Evolutionary conservation across 2,113 vertebrate genomes (phyloP), one percentile per base, ranked within the genome.

Genomic region (Ploceus nigricollis): DNA sequence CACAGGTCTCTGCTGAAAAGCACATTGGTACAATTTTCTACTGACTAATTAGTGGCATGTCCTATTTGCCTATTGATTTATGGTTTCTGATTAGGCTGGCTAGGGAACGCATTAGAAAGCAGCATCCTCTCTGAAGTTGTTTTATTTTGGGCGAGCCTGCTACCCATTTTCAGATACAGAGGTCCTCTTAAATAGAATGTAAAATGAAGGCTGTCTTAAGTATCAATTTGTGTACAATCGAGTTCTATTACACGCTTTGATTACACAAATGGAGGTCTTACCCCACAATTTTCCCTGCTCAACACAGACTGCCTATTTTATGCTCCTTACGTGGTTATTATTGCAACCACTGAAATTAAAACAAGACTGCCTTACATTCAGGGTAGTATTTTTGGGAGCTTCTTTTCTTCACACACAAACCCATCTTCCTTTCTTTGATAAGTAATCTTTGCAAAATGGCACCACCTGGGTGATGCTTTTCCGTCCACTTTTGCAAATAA

Each of bases 301-400:
- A 94, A 54, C 77, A 75, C 82, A 82, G 84, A 96, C 87, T 96
- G 96, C 87, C 96, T 80, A 95, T 97, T 96, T 96, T 68, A 82
- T 96, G 93, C 76, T 97, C 93, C 90, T 96, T 76, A 95, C 77
- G 22, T 91, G 95, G 95, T 95, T 97, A 83, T 98, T 97, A 98
- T 93, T 97, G 87, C 91, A 97, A 91, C 93, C 95, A 89, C 93
- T 93, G 78, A 96, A 96, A 98, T 97, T 97, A 96, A 97, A 97
- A 94, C 68, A 96, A 89, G 87, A 31, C 73, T 76, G 53, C 44
- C 87, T 88, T 66, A 18, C 9, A 4, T 35, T 71, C 68, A 69
- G 68, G 35, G 51, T 12, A 58, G 90, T 94, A 93, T 95, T 97
- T 97, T 89, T 51, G 92, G 93, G 93, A 93, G 15, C 39, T 68